Conservation (phyloP, 2,888 invertebrate species). For the Sinhomidia bicolor region DNA sequence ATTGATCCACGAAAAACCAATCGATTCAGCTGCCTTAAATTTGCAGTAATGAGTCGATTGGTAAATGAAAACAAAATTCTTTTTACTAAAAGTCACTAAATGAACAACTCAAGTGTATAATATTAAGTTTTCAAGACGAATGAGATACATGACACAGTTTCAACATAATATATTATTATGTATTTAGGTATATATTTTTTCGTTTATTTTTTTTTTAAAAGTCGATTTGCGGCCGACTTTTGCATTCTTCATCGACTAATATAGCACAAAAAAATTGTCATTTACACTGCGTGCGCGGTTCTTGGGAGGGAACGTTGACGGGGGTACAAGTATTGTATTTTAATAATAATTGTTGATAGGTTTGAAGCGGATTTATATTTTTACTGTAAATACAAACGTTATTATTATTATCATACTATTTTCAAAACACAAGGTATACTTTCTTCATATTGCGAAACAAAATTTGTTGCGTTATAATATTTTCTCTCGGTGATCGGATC, state of each 20-base stretch:
- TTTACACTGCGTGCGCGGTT: conserved; percentile 65
- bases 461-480: conserved; percentile 7
- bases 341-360: too few relatives aligned
- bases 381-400: conserved; percentile 37
- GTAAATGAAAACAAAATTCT: background rate
- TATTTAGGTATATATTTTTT: too few relatives aligned
- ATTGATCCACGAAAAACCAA: background rate
- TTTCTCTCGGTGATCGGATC: conserved; percentile 5
- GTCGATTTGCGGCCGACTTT: background rate
- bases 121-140: background rate
- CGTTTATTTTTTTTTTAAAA: background rate
- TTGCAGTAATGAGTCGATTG: background rate
- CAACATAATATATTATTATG: too few relatives aligned
- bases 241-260: background rate
- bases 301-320: conserved; percentile 16
- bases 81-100: background rate
- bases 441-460: background rate
- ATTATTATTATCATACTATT: conserved; percentile 11
- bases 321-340: background rate
- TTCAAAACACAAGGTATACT: conserved; percentile 18
- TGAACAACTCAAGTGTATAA: background rate
- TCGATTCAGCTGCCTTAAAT: too few relatives aligned
- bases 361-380: conserved; percentile 13
- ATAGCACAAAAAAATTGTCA: conserved; percentile 39
- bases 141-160: background rate